Evolutionary conservation across 2,113 vertebrate species (phyloP).

Genomic region (Mobula birostris): DNA sequence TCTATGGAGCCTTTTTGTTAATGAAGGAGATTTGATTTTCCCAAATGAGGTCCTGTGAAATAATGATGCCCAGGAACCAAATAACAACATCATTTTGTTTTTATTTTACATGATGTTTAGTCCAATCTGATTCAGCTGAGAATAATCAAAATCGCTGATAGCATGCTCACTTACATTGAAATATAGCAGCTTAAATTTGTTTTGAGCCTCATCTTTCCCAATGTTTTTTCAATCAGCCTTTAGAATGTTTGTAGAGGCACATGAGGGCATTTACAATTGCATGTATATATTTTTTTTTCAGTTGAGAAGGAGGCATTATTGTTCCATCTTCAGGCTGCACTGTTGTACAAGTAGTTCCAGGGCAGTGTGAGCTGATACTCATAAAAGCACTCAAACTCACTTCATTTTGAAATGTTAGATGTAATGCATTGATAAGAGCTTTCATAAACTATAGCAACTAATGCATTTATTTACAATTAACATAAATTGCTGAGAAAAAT

Average conservation of each 20-base stretch:
- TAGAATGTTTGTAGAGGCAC: neutral
- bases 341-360: neutral
- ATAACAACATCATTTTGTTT: neutral
- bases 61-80: too few relatives aligned
- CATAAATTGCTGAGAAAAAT: slow-evolving; percentile 13
- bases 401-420: slow-evolving; percentile 9
- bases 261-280: neutral
- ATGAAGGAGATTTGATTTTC: too few relatives aligned
- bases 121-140: neutral
- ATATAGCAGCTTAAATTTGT: slow-evolving; percentile 3
- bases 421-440: neutral
- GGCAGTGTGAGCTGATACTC: neutral
- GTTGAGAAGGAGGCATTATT: neutral
- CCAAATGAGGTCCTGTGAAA: too few relatives aligned
- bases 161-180: neutral
- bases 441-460: slow-evolving; percentile 15
- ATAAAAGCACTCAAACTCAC: slow-evolving; percentile 12
- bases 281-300: neutral
- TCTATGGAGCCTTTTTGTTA: too few relatives aligned
- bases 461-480: slow-evolving; percentile 13
- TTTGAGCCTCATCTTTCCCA: neutral
- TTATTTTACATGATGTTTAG: neutral
- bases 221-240: neutral
- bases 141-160: neutral
- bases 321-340: neutral